Evolutionary conservation across 1,140 invertebrate genomes (phyloP).

Genomic region (Thalassaphorura encarpata): DNA sequence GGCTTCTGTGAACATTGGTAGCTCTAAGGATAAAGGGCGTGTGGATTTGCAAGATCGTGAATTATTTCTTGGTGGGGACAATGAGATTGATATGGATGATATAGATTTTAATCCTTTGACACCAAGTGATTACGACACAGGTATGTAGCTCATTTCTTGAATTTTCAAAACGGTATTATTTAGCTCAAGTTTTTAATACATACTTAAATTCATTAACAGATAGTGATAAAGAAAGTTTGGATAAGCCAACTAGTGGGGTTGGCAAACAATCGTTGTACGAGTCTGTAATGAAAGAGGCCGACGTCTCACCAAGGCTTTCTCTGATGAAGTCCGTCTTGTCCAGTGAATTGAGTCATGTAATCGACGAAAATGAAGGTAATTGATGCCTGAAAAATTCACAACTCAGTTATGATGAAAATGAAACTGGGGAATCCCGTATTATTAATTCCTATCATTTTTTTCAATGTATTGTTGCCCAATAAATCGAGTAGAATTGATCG

Average conservation of each 20-base stretch:
- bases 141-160: too few relatives aligned
- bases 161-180: neutral
- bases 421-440: too few relatives aligned
- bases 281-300: neutral
- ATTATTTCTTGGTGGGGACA: too few relatives aligned
- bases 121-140: conserved; percentile 13
- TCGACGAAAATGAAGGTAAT: neutral
- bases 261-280: neutral
- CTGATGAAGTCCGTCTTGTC: conserved; percentile 13
- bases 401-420: too few relatives aligned
- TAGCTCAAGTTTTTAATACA: neutral
- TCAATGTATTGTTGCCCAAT: too few relatives aligned
- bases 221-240: neutral
- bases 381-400: too few relatives aligned
- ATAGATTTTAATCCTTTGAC: conserved; percentile 20
- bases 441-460: too few relatives aligned
- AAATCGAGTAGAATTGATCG: too few relatives aligned
- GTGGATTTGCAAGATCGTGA: too few relatives aligned
- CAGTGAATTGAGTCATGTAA: too few relatives aligned
- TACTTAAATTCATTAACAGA: neutral
- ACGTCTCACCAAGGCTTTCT: neutral
- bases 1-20: too few relatives aligned
- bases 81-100: conserved; percentile 6
- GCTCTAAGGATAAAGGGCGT: too few relatives aligned
- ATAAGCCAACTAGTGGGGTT: neutral